Evolutionary conservation across 2,797 vertebrate genomes (phyloP).

Genomic region (Tangara arthus): DNA sequence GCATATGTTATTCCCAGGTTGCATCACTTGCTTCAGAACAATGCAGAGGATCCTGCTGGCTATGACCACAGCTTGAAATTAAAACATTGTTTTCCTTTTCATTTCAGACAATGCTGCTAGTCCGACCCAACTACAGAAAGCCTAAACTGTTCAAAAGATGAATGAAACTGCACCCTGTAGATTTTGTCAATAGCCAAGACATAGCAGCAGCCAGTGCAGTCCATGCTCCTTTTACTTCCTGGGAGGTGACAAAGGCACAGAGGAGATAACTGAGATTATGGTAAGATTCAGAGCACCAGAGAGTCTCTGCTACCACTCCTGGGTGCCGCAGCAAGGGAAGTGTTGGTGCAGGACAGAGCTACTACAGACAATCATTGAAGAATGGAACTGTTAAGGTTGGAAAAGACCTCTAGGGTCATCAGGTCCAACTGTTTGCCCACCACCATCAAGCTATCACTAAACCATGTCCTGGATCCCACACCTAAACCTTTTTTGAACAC

Average conservation of each 20-base stretch:
- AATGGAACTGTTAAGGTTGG: not conserved
- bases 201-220: not conserved
- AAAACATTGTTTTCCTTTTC: not conserved
- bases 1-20: not conserved
- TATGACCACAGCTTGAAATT: not conserved
- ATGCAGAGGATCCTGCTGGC: not conserved
- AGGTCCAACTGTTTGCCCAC: not conserved
- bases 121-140: not conserved
- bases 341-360: not conserved
- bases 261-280: not conserved
- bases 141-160: not conserved
- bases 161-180: not conserved
- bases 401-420: not conserved
- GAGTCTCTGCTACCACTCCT: not conserved
- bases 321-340: not conserved
- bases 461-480: not conserved
- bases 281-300: not conserved
- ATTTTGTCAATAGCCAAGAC: not conserved
- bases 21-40: not conserved
- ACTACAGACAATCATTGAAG: not conserved
- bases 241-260: not conserved
- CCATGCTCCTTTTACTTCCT: not conserved
- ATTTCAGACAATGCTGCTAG: not conserved
- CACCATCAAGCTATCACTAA: not conserved
- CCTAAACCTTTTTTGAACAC: fast-evolving